These are phyloP conservation scores for Cirrhinus molitorella DNA, from an alignment of 2,797 vertebrate genomes.

Conservation along the genomic window DNA sequence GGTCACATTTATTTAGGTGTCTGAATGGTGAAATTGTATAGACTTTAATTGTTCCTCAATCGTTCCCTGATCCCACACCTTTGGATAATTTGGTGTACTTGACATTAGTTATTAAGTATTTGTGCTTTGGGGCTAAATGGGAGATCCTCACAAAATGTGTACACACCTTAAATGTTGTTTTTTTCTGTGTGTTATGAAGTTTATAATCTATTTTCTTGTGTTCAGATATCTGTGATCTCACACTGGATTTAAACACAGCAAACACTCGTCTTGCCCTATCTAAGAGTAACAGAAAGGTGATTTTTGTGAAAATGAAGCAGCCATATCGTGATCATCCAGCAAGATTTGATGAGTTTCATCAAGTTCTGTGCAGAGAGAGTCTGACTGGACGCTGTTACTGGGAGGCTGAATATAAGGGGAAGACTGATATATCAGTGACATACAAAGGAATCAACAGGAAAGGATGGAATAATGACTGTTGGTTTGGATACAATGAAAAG, in stretches of 20 bases:
- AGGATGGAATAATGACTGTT: background rate
- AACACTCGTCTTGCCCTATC: background rate
- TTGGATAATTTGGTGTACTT: too few species aligned
- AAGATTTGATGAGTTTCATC: background rate
- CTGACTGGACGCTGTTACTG: background rate
- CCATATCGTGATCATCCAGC: background rate
- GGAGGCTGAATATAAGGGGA: background rate
- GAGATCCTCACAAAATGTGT: too few species aligned
- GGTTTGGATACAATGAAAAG: background rate
- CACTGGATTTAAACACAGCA: background rate
- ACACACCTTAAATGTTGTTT: too few species aligned
- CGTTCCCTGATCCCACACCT: too few species aligned
- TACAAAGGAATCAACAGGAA: background rate
- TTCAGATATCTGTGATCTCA: background rate
- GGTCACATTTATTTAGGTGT: too few species aligned
- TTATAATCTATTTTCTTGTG: background rate
- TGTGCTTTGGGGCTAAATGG: too few species aligned
- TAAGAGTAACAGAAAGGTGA: background rate
- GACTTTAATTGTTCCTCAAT: too few species aligned
- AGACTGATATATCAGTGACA: background rate
- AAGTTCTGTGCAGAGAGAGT: background rate
- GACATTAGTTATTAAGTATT: too few species aligned
- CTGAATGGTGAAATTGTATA: too few species aligned
- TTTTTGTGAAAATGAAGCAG: background rate
- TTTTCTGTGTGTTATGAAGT: too few species aligned